A percentile compares a stretch with the other conserved stretches of the same genome.
Evolutionary conservation across 2,113 vertebrate genomes (phyloP).

Genomic region (Dunckerocampus dactyliophorus): DNA sequence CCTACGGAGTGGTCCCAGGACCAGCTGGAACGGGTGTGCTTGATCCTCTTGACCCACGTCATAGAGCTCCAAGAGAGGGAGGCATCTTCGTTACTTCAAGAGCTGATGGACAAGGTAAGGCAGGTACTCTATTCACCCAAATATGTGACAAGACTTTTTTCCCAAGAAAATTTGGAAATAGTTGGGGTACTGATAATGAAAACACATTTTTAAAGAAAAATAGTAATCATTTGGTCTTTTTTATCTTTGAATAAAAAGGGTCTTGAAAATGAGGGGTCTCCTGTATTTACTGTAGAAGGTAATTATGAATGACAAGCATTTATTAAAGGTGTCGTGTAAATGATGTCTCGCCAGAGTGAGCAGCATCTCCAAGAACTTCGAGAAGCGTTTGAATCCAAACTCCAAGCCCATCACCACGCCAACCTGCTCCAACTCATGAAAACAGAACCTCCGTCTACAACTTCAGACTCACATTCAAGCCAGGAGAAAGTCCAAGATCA

Average conservation of each 20-base stretch:
- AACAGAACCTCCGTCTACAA: conserved; percentile 15
- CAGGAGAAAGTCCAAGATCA: conserved; percentile 8
- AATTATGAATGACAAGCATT: too few species aligned
- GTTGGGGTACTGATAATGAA: too few species aligned
- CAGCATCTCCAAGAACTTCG: conserved; percentile 24
- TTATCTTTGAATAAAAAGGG: too few species aligned
- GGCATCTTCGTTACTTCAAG: conserved; percentile 29
- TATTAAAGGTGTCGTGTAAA: too few species aligned
- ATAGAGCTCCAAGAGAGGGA: conserved; percentile 59
- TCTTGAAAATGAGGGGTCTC: too few species aligned
- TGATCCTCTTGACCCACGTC: conserved; percentile 49
- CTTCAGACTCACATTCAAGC: conserved; percentile 2
- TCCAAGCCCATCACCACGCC: conserved; percentile 22
- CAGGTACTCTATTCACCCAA: too few species aligned
- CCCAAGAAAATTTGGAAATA: too few species aligned
- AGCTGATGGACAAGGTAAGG: conserved; percentile 46
- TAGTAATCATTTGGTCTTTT: too few species aligned
- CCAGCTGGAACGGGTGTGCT: conserved; percentile 35
- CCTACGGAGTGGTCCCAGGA: conserved; percentile 1
- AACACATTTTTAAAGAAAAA: too few species aligned
- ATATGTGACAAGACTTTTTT: neutral
- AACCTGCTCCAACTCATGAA: conserved; percentile 43
- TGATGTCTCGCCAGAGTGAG: neutral
- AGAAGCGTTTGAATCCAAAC: conserved; percentile 35
- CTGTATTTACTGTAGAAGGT: too few species aligned